Evolutionary conservation across 2,888 invertebrate genomes (phyloP), one percentile per base, ranked within the genome.

Genomic region (Meganola albula): DNA sequence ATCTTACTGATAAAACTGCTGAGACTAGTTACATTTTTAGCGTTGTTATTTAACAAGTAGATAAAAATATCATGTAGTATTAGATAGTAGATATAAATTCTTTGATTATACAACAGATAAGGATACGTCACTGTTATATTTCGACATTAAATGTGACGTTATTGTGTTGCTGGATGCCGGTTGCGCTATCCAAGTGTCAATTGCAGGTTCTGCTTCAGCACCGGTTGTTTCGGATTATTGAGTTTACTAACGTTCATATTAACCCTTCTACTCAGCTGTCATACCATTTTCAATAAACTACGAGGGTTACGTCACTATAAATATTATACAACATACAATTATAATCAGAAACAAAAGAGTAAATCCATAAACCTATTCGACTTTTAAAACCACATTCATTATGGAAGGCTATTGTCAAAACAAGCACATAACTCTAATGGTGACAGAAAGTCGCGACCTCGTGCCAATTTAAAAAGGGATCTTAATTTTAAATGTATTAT

Each of bases 211-310:
- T 62, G 63, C 70, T 64, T 63, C 74, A 68, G 72, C 83, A 80
- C 82, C 83, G 66, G 83, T 84, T 82, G 84, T 79, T 73, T 73
- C 71, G 64, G 70, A 73, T 84, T 85, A 85, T 85, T 85, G 78
- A 67, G 69, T 80, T 78, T 71, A 74, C 79, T 72, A 72, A 68
- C 80, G 75, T 69, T 82, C 69, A 82, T 83, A 83, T 83, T 78
- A 83, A 84, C 84, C 85, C 83, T 74, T 80, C 77, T 60, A 72
- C 67, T 61, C 73, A 82, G 76, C 84, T 84, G 85, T 84, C 85
- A 84, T 59, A 70, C 66, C 59, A 68, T 67, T 75, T 76, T 71
- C 74, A 79, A 82, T 82, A 76, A 71, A 63, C 61, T 54, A 64
- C 63, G 58, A 65, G 74, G 76, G 71, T 58, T 57, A 64, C 59